phyloP scores from a whole-genome alignment of 2,888 invertebrate species.

The Phyllotreta striolata region DNA sequence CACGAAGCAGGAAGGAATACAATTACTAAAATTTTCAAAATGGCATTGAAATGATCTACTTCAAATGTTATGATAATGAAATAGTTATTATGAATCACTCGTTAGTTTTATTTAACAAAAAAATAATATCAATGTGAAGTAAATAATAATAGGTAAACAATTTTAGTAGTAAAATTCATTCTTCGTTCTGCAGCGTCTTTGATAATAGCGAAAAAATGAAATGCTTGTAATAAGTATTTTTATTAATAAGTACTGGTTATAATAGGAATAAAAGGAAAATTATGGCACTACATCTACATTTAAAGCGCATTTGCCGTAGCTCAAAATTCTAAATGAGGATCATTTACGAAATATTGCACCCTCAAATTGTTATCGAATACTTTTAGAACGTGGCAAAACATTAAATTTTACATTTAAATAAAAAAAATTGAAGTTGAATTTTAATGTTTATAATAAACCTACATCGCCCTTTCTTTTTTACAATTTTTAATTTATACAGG shows the following conservation, averaged over 20 bases:
- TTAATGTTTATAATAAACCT: too few species aligned
- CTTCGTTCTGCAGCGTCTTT: not conserved
- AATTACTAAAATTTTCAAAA: too few species aligned
- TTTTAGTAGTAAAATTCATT: too few species aligned
- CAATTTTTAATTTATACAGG: too few species aligned
- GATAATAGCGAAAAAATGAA: not conserved
- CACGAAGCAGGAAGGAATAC: not conserved
- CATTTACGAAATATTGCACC: slow-evolving; percentile 1
- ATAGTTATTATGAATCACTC: too few species aligned
- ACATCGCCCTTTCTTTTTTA: too few species aligned
- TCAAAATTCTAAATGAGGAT: slow-evolving; percentile 27
- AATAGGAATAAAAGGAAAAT: slow-evolving; percentile 37
- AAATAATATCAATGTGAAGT: too few species aligned
- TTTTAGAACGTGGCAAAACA: not conserved
- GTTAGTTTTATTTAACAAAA: too few species aligned
- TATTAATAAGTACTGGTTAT: slow-evolving; percentile 38
- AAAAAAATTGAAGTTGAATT: too few species aligned
- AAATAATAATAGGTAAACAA: too few species aligned
- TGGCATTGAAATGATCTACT: too few species aligned
- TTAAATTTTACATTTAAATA: not conserved
- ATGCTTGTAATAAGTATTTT: slow-evolving; percentile 19
- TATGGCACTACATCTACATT: slow-evolving; percentile 43
- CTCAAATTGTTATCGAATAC: not conserved
- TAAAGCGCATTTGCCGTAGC: slow-evolving; percentile 35
- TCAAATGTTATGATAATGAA: too few species aligned